These are phyloP conservation scores for Nixonia krombeini DNA, from an alignment of 1,140 invertebrate genomes.

Conservation along the genomic window DNA sequence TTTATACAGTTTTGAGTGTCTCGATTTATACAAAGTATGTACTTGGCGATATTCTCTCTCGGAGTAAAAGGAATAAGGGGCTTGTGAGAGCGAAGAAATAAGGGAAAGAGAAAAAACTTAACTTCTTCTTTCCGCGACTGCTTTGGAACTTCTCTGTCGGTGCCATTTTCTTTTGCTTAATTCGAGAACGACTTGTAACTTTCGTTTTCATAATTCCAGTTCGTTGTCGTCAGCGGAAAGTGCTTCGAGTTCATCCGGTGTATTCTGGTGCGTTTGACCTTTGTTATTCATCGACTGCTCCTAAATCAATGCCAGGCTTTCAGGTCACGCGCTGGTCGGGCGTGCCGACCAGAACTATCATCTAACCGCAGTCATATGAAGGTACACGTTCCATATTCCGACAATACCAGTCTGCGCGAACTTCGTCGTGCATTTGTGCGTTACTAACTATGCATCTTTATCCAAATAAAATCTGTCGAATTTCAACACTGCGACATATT, in stretches of 20 bases:
- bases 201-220: conserved; percentile 51
- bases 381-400: not conserved
- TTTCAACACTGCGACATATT: conserved; percentile 7
- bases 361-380: not conserved
- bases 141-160: conserved; percentile 25
- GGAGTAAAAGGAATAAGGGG: conserved; percentile 13
- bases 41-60: conserved; percentile 31
- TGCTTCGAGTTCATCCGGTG: not conserved
- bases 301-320: not conserved
- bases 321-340: too few relatives aligned
- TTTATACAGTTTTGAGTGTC: conserved; percentile 31
- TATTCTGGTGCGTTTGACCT: not conserved
- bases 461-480: conserved; percentile 17
- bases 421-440: not conserved
- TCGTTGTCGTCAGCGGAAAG: conserved; percentile 42
- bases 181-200: conserved; percentile 46
- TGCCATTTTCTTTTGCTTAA: conserved; percentile 26
- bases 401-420: not conserved
- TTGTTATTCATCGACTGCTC: not conserved
- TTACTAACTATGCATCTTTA: conserved; percentile 7
- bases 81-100: not conserved
- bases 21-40: conserved; percentile 36
- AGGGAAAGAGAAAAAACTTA: conserved; percentile 24
- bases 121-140: conserved; percentile 30
- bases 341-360: too few relatives aligned